Percentiles rank a stretch among this genome's conserved stretches.
Evolutionary conservation across 2,888 invertebrate genomes (phyloP).

Genomic region (Clusia tigrina): DNA sequence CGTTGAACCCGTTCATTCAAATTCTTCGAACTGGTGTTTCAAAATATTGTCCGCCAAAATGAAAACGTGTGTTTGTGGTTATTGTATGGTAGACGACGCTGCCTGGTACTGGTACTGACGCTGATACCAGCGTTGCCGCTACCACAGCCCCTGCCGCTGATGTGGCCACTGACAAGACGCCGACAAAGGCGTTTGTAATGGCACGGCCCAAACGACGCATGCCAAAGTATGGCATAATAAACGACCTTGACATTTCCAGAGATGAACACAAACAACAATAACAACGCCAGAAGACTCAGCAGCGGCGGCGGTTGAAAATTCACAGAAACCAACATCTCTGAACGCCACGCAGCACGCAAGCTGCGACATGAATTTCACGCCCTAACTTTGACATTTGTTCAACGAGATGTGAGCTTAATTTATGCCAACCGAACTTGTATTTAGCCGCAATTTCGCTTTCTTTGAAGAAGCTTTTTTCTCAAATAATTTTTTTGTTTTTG

Average conservation of each 20-base stretch:
- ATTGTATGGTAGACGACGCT: neutral
- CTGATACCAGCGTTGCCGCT: neutral
- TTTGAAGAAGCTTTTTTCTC: neutral
- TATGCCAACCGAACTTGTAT: neutral
- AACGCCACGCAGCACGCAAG: too few species aligned
- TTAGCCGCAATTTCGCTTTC: neutral
- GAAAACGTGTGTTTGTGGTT: slow-evolving; percentile 1
- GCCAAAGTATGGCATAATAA: too few species aligned
- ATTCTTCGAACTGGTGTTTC: neutral
- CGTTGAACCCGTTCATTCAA: neutral
- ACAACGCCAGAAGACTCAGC: neutral
- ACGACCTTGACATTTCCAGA: neutral
- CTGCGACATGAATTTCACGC: neutral
- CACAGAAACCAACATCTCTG: too few species aligned
- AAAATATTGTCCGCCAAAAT: neutral
- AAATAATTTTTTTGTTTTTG: neutral
- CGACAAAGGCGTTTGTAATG: neutral
- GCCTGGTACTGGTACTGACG: too few species aligned
- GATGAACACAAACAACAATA: neutral
- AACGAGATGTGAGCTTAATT: neutral
- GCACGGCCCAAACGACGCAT: neutral
- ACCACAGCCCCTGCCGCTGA: neutral
- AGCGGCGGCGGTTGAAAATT: too few species aligned
- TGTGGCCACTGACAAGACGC: slow-evolving; percentile 1
- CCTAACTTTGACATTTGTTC: neutral